Conservation (phyloP, 1,140 invertebrate species). For the Gonioctena quinquepunctata region DNA sequence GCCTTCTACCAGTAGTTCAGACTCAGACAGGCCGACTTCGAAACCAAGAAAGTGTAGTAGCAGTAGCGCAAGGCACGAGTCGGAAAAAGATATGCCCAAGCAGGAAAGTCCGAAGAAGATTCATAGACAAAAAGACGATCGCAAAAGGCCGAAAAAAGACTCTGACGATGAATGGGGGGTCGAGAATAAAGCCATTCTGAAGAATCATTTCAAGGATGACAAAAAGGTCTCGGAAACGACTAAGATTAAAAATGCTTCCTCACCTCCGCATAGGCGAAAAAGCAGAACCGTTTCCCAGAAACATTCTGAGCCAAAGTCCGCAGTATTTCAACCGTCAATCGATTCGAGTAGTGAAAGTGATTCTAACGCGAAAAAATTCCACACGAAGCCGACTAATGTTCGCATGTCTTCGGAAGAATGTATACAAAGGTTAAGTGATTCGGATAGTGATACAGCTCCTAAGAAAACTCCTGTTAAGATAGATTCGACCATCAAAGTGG, state of each 20-base stretch:
- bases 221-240: constrained; percentile 24
- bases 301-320: constrained; percentile 37
- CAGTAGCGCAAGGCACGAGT: constrained; percentile 15
- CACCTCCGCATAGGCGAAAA: constrained; percentile 42
- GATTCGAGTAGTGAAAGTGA: constrained; percentile 56
- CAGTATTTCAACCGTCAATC: constrained; percentile 40
- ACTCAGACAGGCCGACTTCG: constrained; percentile 37
- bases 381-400: not conserved
- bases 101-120: constrained; percentile 15
- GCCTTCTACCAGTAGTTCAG: constrained; percentile 32
- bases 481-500: constrained; percentile 52
- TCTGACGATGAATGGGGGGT: constrained; percentile 48
- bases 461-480: constrained; percentile 20
- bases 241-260: constrained; percentile 48
- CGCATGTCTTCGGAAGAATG: constrained; percentile 3
- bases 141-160: constrained; percentile 28
- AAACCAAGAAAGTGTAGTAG: constrained; percentile 14
- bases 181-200: constrained; percentile 39
- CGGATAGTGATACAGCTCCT: constrained; percentile 24
- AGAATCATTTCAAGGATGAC: constrained; percentile 36
- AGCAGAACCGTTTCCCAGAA: constrained; percentile 8
- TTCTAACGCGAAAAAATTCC: not conserved
- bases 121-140: constrained; percentile 31
- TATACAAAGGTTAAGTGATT: constrained; percentile 18
- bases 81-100: constrained; percentile 17